Evolutionary conservation across 30 jellyfish, hydroid and myxozoan species (phyloP).

Genomic region (Aurelia sp.): DNA sequence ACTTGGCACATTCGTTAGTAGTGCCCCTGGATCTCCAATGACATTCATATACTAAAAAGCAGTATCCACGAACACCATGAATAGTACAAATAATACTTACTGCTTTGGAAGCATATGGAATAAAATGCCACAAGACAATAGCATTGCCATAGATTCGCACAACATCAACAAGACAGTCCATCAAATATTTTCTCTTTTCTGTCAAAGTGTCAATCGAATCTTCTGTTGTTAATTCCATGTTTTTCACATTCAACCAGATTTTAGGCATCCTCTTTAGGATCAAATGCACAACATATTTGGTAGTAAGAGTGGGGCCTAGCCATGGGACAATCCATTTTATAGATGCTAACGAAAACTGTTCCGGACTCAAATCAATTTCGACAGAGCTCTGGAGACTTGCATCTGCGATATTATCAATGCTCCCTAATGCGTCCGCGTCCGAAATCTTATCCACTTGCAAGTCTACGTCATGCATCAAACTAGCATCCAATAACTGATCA

Average conservation of each 20-base stretch:
- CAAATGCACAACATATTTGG: slow-evolving; percentile 65
- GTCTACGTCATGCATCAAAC: slow-evolving; percentile 12
- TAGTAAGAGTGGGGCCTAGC: slow-evolving; percentile 91
- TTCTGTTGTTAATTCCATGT: slow-evolving; percentile 25
- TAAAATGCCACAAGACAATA: slow-evolving; percentile 65
- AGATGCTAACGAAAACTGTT: slow-evolving; percentile 53
- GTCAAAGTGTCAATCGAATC: slow-evolving; percentile 12
- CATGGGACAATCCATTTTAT: slow-evolving; percentile 89
- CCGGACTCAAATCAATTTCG: slow-evolving; percentile 15
- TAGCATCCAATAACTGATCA: slow-evolving; percentile 1
- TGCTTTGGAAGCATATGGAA: slow-evolving; percentile 67
- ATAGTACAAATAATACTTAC: slow-evolving; percentile 50
- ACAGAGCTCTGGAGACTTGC: background rate
- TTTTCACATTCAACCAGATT: slow-evolving; percentile 51
- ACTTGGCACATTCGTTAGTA: too few relatives aligned
- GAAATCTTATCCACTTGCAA: slow-evolving; percentile 35
- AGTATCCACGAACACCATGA: background rate
- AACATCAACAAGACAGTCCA: slow-evolving; percentile 87
- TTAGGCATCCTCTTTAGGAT: slow-evolving; percentile 82
- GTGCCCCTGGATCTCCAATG: too few relatives aligned
- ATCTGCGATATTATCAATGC: slow-evolving; percentile 5
- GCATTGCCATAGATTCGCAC: slow-evolving; percentile 80
- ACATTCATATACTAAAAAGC: too few relatives aligned
- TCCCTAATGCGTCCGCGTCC: slow-evolving; percentile 42
- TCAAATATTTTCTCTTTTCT: slow-evolving; percentile 26